Percentiles rank a stretch among this genome's conserved stretches.
phyloP scores from a whole-genome alignment of 2,797 vertebrate species.

The Ispidina lecontei region DNA sequence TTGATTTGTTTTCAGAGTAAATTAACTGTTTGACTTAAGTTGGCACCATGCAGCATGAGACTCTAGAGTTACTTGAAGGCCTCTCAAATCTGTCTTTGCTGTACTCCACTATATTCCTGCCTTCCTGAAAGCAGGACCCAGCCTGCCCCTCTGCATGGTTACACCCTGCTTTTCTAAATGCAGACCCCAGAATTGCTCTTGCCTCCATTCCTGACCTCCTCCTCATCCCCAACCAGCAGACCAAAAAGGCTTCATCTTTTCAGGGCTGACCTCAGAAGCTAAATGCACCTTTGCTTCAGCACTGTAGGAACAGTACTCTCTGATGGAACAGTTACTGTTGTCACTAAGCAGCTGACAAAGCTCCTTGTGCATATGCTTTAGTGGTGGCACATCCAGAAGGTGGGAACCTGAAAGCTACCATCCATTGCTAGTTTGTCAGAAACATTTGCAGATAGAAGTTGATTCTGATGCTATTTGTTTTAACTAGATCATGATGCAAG shows the following conservation, averaged over 20 bases:
- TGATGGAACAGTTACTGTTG: neutral
- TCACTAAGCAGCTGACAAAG: neutral
- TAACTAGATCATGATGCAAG: neutral
- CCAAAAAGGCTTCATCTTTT: neutral
- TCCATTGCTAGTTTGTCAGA: neutral
- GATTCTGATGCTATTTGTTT: neutral
- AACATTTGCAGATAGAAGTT: neutral
- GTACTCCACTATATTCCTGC: fast-evolving
- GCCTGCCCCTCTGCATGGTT: fast-evolving
- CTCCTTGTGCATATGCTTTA: neutral
- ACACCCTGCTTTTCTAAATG: neutral
- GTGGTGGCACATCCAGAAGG: neutral
- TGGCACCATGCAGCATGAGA: neutral
- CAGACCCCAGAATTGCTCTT: neutral
- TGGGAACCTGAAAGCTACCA: neutral
- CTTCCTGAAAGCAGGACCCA: neutral
- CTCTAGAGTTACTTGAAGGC: neutral
- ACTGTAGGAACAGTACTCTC: neutral
- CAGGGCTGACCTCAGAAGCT: fast-evolving
- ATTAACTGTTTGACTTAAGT: neutral
- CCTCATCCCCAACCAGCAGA: neutral
- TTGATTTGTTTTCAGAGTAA: neutral
- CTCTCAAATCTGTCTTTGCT: neutral
- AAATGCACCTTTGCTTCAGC: neutral
- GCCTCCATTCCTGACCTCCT: fast-evolving